A percentile compares a stretch with the other conserved stretches of the same genome.
phyloP scores from a whole-genome alignment of 2,113 vertebrate genomes.

The Trogon melanurus region DNA sequence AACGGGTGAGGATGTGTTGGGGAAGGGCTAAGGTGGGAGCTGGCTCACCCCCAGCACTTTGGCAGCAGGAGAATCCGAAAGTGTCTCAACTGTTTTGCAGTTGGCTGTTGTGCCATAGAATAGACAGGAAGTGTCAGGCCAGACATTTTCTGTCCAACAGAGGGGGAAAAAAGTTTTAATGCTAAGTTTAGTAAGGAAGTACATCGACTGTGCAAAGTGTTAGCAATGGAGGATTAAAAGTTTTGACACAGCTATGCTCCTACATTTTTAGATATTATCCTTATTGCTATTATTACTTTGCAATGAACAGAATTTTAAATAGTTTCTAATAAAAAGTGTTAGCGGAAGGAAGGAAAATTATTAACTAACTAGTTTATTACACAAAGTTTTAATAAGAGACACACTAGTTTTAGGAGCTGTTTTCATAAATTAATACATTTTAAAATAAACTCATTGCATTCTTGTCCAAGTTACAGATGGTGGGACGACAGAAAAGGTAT shows the following conservation, averaged over 20 bases:
- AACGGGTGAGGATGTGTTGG: fast-evolving
- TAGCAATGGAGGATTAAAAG: background rate
- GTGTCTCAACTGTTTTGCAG: fast-evolving
- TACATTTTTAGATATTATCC: background rate
- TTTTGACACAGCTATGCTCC: background rate
- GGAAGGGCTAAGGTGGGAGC: background rate
- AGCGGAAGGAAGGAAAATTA: background rate
- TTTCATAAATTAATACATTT: background rate
- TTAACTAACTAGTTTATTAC: background rate
- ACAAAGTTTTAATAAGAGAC: background rate
- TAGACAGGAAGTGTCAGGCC: background rate
- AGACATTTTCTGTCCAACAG: background rate
- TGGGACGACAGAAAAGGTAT: background rate
- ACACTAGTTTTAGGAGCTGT: background rate
- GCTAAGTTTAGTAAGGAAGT: background rate
- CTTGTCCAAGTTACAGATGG: background rate
- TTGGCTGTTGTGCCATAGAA: background rate
- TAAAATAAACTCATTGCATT: background rate
- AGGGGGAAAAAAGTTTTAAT: background rate
- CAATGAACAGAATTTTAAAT: background rate
- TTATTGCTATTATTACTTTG: background rate
- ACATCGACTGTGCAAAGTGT: fast-evolving
- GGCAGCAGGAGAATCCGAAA: background rate
- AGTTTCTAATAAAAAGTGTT: background rate
- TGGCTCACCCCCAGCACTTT: background rate